Conservation (phyloP, 2,797 vertebrate genomes). For the Premnoplex brunnescens region DNA sequence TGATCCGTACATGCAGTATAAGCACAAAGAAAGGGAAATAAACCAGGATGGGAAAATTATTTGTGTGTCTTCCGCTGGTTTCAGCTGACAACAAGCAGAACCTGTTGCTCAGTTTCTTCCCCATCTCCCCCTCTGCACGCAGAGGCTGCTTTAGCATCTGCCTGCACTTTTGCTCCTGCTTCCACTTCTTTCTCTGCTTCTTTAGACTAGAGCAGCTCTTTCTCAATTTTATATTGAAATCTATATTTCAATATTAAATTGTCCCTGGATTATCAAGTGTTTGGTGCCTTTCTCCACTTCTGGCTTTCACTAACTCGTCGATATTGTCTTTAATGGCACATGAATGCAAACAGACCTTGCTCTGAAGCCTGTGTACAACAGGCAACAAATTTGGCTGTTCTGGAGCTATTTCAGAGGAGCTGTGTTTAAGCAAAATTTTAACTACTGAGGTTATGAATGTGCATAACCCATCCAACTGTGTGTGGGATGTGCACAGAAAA, state of each 20-base stretch:
- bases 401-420: background rate
- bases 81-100: slow-evolving; percentile 39
- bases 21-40: slow-evolving; percentile 28
- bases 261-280: background rate
- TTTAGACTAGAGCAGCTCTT: background rate
- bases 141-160: background rate
- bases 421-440: background rate
- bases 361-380: background rate
- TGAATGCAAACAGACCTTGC: background rate
- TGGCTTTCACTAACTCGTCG: background rate
- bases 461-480: background rate
- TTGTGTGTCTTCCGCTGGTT: background rate
- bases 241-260: background rate
- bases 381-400: background rate
- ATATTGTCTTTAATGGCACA: background rate
- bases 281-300: background rate
- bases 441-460: background rate
- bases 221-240: background rate
- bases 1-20: background rate
- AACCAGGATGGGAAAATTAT: background rate
- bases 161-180: background rate
- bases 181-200: background rate
- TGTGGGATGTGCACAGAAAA: background rate
- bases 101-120: slow-evolving; percentile 10
- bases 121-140: background rate